Evolutionary conservation across 2,113 vertebrate species (phyloP).

Genomic region (Crotalus helleri): DNA sequence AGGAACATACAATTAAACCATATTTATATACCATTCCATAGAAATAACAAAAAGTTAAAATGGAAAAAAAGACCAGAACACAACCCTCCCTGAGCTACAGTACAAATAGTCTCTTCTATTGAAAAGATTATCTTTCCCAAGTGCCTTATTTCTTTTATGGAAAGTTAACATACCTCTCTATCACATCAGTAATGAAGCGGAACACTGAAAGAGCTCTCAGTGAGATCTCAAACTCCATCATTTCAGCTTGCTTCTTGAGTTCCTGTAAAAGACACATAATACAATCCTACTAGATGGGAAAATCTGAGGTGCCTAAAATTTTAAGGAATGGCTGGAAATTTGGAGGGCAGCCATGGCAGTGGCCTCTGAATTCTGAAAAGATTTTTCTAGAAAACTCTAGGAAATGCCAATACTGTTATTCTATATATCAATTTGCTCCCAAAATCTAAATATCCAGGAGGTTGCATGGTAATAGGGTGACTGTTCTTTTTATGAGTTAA

Average conservation of each 20-base stretch:
- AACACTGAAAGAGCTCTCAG: conserved; percentile 88
- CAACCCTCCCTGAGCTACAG: neutral
- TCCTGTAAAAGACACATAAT: conserved; percentile 68
- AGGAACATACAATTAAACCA: neutral
- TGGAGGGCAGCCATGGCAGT: neutral
- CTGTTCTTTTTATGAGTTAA: neutral
- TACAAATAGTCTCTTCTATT: neutral
- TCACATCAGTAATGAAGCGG: conserved; percentile 86
- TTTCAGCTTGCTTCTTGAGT: conserved; percentile 77
- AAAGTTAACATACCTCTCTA: conserved; percentile 76
- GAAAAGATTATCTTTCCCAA: neutral
- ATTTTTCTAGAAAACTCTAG: neutral
- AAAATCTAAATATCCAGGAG: neutral
- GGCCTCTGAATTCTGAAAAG: neutral
- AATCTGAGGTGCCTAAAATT: conserved; percentile 27
- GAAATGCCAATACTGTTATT: neutral
- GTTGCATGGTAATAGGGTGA: neutral
- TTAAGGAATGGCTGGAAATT: neutral
- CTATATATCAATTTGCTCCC: neutral
- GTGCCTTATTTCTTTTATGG: neutral
- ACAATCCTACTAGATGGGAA: conserved; percentile 23
- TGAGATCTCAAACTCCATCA: conserved; percentile 89
- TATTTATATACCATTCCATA: neutral
- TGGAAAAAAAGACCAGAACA: neutral
- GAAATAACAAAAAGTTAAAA: neutral